Percentiles rank a stretch among this genome's conserved stretches.
These are phyloP conservation scores for Meleagris gallopavo DNA, from an alignment of 2,113 vertebrate genomes.

Conservation along the genomic window DNA sequence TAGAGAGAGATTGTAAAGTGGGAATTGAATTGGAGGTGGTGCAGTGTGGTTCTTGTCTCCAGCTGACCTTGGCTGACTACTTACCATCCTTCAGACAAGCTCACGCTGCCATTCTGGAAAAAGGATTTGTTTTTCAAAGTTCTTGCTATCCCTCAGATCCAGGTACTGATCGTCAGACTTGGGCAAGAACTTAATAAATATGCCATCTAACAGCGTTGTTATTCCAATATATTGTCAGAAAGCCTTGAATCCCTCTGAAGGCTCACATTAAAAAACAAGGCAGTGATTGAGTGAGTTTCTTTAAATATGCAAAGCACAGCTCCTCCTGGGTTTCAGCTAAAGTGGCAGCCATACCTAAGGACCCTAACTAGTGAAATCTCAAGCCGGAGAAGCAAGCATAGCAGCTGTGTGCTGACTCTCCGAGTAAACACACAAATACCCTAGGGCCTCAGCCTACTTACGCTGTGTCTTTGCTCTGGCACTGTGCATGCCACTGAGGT, in stretches of 20 bases:
- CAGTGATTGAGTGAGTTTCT: not conserved
- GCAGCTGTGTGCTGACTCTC: constrained; percentile 27
- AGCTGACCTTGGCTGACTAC: not conserved
- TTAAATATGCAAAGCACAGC: not conserved
- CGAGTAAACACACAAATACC: constrained; percentile 6
- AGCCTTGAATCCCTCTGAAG: not conserved
- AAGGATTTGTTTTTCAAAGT: not conserved
- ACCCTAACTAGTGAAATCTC: not conserved
- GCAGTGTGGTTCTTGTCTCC: not conserved
- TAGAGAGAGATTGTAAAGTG: not conserved
- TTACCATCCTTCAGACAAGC: not conserved
- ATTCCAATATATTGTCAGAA: not conserved
- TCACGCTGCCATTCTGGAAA: not conserved
- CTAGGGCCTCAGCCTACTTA: constrained; percentile 40
- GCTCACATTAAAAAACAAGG: not conserved
- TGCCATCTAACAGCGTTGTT: accelerated
- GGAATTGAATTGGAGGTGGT: not conserved
- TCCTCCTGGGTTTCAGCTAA: not conserved
- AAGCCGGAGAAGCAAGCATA: not conserved
- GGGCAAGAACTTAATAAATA: not conserved
- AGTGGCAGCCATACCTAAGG: not conserved
- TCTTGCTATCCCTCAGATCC: not conserved
- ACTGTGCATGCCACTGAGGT: constrained; percentile 1
- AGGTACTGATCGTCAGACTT: not conserved
- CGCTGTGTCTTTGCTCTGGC: not conserved